phyloP scores from a whole-genome alignment of 2,113 vertebrate species.

The Coreoperca whiteheadi region DNA sequence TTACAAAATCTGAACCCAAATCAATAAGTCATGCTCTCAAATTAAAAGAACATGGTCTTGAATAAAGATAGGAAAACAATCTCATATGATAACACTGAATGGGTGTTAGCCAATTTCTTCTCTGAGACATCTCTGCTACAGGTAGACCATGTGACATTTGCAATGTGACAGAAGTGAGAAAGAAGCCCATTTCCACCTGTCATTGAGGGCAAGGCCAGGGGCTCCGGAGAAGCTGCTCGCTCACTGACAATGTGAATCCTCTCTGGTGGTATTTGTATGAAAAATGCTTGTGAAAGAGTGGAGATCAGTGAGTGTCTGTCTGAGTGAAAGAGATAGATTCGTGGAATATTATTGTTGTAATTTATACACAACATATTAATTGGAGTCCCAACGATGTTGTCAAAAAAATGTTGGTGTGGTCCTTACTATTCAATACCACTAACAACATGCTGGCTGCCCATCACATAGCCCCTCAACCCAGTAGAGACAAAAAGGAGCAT shows the following conservation, averaged over 20 bases:
- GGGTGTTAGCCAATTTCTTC: slow-evolving; percentile 34
- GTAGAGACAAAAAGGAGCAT: neutral
- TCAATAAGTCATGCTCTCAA: too few relatives aligned
- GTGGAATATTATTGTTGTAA: neutral
- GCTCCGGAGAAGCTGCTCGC: neutral
- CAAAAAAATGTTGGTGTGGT: neutral
- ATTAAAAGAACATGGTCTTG: too few relatives aligned
- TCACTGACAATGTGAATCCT: slow-evolving; percentile 26
- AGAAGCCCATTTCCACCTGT: slow-evolving; percentile 71
- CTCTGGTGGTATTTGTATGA: neutral
- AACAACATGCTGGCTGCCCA: neutral
- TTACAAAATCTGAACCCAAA: too few relatives aligned
- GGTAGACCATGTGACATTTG: slow-evolving; percentile 53
- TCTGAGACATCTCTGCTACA: slow-evolving; percentile 20
- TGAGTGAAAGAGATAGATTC: neutral
- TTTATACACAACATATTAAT: neutral
- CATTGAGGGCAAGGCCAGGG: slow-evolving; percentile 57
- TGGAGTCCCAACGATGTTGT: neutral
- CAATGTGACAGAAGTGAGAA: slow-evolving; percentile 54
- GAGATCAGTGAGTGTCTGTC: neutral
- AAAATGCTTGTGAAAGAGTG: neutral
- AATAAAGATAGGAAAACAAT: too few relatives aligned
- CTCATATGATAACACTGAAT: slow-evolving; percentile 31
- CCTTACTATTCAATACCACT: neutral
- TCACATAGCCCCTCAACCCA: too few relatives aligned